phyloP scores from a whole-genome alignment of 2,797 vertebrate genomes.

The Philypnodon macrostomus region DNA sequence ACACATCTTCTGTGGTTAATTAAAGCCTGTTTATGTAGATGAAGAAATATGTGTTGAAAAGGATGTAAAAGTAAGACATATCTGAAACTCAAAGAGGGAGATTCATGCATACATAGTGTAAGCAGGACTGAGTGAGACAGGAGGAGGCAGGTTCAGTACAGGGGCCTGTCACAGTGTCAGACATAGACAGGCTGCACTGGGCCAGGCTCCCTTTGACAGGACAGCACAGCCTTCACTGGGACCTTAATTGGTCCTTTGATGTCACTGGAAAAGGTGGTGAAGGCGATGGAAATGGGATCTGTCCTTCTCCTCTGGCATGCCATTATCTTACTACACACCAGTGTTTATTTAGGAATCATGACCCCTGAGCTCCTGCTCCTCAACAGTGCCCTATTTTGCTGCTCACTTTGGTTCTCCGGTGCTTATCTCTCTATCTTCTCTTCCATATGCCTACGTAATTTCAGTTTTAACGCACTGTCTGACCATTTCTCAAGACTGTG shows the following conservation, averaged over 20 bases:
- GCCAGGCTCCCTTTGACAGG: slow-evolving; percentile 70
- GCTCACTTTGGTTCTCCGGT: slow-evolving; percentile 29
- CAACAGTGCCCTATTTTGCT: slow-evolving; percentile 33
- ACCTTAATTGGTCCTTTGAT: slow-evolving; percentile 99
- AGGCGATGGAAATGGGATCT: slow-evolving; percentile 69
- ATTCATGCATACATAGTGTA: slow-evolving; percentile 56
- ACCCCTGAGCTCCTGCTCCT: slow-evolving; percentile 20
- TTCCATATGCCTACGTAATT: slow-evolving; percentile 43
- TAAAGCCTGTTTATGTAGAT: no score
- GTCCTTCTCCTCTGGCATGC: slow-evolving; percentile 60
- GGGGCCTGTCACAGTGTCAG: slow-evolving; percentile 75
- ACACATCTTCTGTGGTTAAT: no score
- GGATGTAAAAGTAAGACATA: slow-evolving; percentile 23
- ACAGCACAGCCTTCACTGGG: slow-evolving; percentile 85
- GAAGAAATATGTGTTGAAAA: slow-evolving; percentile 20
- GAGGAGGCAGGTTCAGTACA: slow-evolving; percentile 72
- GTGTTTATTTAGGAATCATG: slow-evolving; percentile 75
- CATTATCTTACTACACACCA: slow-evolving; percentile 57
- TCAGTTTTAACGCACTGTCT: slow-evolving; percentile 58
- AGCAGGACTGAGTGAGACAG: slow-evolving; percentile 64
- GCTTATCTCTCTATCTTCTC: slow-evolving; percentile 4
- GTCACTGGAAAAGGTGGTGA: slow-evolving; percentile 83
- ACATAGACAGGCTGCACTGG: slow-evolving; percentile 72
- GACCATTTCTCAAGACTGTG: no score
- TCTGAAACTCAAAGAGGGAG: slow-evolving; percentile 63